These are phyloP conservation scores for Hypsopygia costalis DNA, from an alignment of 2,888 invertebrate genomes.

Conservation along the genomic window DNA sequence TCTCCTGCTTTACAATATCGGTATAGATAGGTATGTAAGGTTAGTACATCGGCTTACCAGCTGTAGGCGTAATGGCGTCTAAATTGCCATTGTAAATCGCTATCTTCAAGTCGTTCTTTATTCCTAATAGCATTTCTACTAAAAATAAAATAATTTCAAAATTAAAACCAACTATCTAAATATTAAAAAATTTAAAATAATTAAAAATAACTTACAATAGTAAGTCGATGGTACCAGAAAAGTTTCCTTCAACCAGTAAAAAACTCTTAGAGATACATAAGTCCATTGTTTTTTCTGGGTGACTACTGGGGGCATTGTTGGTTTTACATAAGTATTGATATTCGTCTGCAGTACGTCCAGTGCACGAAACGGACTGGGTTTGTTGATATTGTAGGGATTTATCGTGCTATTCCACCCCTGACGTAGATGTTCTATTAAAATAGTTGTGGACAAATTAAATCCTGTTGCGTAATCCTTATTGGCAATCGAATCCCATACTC, in stretches of 20 bases:
- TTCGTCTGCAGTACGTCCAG: conserved; percentile 37
- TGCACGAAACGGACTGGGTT: conserved; percentile 41
- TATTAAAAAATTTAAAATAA: not conserved
- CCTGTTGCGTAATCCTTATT: conserved; percentile 38
- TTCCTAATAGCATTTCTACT: conserved; percentile 63
- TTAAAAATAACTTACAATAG: conserved; percentile 50
- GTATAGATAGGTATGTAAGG: no score
- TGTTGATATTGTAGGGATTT: conserved; percentile 62
- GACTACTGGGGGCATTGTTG: conserved; percentile 41
- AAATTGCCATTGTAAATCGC: conserved; percentile 67
- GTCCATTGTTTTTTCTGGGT: conserved; percentile 53
- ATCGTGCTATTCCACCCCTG: conserved; percentile 36
- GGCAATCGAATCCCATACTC: conserved; percentile 42
- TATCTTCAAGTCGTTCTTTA: conserved; percentile 53
- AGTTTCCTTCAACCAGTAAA: conserved; percentile 40
- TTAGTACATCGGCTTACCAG: no score
- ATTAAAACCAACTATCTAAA: not conserved
- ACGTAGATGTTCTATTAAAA: conserved; percentile 38
- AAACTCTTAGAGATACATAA: conserved; percentile 44
- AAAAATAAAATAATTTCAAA: conserved; percentile 14
- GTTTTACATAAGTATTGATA: conserved; percentile 59
- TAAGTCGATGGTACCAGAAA: conserved; percentile 56
- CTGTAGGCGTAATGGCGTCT: conserved; percentile 61
- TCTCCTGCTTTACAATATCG: no score
- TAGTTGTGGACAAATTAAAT: conserved; percentile 31